Evolutionary conservation across 2,888 invertebrate species (phyloP), one percentile per base, ranked within the genome.

Genomic region (Cataglyphis rosenhaueri): DNA sequence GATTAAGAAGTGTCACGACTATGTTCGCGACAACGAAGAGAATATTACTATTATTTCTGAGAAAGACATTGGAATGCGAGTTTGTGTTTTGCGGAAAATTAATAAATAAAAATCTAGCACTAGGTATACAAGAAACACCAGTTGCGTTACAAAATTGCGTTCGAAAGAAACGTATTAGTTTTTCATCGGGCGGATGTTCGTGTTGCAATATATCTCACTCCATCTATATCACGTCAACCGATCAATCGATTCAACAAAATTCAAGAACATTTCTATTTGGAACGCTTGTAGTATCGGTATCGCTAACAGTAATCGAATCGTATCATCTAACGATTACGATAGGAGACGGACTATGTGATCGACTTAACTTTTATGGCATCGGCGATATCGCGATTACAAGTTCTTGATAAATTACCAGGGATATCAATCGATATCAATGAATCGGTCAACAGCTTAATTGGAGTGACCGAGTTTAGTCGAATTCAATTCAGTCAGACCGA

Each of bases 381-480:
- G 57, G 10, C 44, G n/a, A 38, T 57, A 75, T 38, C 52, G n/a
- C 18, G 44, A 64, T 71, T 57, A 48, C 59, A 25, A 52, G 55
- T 29, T 21, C 48, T 52, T 91, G 89, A 92, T 92, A 91, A 92
- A 92, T 92, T 91, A 90, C 55, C 25, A 66, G 59, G 44, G 59
- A 82, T 78, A 84, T 74, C 71, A 82, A 76, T 79, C 88, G 88
- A 88, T 87, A 84, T 85, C 89, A 89, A 89, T 92, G 90, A 93
- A 93, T 93, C 90, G 89, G 91, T 88, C 75, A 66, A 38, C 38
- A 25, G 89, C 92, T 52, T 93, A 93, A 94, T 94, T 93, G 92
- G 92, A 92, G 87, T 88, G 86, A 89, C 88, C 87, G 91, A 92
- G 91, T 93, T 93, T 92, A 91, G 92, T 93, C 92, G 91, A 92